Evolutionary conservation across 2,797 vertebrate genomes (phyloP), one percentile per base, ranked within the genome.

Genomic region (Saxicola maurus): DNA sequence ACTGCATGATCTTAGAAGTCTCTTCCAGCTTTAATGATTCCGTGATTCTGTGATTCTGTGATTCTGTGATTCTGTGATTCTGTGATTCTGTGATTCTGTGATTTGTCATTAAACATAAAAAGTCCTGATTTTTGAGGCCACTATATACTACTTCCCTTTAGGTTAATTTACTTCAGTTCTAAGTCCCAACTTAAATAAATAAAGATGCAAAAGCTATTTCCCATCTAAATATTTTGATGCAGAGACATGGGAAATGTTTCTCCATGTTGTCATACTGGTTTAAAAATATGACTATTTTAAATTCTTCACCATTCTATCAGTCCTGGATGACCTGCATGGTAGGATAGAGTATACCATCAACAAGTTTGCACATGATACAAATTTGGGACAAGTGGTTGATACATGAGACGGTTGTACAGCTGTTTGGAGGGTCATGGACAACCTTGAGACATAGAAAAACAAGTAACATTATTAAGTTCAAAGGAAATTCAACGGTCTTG

Each of bases 401-500:
- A 40, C 5, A 40, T 0, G 0, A 65, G 27, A 49, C 49, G 9
- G 19, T 31, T 48, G 17, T 65, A 14, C 3, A 11, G 37, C 11
- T 45, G 11, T 65, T 68, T 7, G 33, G n/a, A 48, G 4, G 13
- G 11, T 17, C 0, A 0, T 45, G 40, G 24, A 46, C 31, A 46
- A 21, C 6, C 23, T 48, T 42, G 17, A 57, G 33, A 48, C 8
- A 38, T 15, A 6, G 11, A 19, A 25, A 81, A 64, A 33, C 5
- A 38, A 65, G 20, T 21, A n/a, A 51, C n/a, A 24, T 51, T 31
- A 17, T 24, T 4, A 60, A 60, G 18, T 42, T 88, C 30, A 46
- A 48, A 38, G 20, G 16, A 21, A 78, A 61, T 10, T 69, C 18
- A 16, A 17, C 69, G 61, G 6, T 31, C 10, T 31, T 56, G 20